Conservation (phyloP, 2,797 vertebrate species). For the Sebastes variabilis region DNA sequence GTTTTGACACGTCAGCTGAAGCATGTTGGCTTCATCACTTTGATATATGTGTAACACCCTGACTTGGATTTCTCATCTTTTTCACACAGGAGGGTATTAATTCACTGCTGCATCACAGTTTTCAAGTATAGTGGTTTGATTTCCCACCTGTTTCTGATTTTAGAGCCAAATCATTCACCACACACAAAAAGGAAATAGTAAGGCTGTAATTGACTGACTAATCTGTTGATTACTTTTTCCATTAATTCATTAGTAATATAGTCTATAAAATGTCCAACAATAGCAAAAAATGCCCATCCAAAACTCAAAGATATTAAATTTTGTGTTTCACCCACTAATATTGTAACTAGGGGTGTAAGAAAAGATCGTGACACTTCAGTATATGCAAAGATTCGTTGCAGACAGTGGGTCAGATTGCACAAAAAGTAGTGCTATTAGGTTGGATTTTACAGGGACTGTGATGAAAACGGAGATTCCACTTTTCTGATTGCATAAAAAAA, state of each 20-base stretch:
- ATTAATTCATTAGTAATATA: background rate
- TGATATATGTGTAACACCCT: background rate
- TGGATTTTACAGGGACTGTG: no score
- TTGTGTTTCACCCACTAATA: background rate
- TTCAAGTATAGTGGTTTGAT: background rate
- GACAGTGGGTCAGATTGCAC: no score
- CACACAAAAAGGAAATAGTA: background rate
- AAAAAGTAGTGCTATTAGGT: no score
- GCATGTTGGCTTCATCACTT: background rate
- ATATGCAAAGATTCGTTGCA: no score
- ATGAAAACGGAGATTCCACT: rapidly evolving
- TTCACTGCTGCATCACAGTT: background rate
- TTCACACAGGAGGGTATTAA: background rate
- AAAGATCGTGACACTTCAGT: no score
- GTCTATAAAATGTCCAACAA: background rate
- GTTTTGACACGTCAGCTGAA: slow-evolving; percentile 14
- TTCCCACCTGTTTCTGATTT: slow-evolving; percentile 7
- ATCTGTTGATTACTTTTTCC: background rate
- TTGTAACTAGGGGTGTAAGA: background rate
- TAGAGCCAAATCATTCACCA: background rate
- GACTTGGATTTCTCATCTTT: background rate
- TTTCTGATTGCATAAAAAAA: no score
- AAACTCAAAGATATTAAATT: background rate
- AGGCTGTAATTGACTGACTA: background rate
- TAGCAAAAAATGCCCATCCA: background rate